Evolutionary conservation across 1,140 invertebrate species (phyloP).

Genomic region (Drosophila lacertosa): DNA sequence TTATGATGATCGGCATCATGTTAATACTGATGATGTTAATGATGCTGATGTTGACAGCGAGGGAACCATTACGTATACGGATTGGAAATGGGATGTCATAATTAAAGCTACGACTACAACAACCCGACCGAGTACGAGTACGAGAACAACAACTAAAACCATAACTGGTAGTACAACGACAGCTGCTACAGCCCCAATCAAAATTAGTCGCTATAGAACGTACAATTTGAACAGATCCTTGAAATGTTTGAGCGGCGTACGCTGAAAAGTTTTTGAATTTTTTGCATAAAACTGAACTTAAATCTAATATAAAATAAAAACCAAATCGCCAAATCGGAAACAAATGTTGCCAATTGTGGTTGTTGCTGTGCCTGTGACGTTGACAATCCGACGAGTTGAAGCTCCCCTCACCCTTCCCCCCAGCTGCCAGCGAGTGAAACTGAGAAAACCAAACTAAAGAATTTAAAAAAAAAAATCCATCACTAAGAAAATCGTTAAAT

Average conservation of each 20-base stretch:
- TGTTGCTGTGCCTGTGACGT: constrained; percentile 77
- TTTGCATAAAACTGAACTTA: constrained; percentile 74
- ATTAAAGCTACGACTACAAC: constrained; percentile 43
- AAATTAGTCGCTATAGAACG: constrained; percentile 57
- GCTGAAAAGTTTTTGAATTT: constrained; percentile 77
- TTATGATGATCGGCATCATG: not conserved
- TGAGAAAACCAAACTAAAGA: constrained; percentile 22
- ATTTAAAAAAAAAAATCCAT: too few relatives aligned
- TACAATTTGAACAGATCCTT: constrained; percentile 77
- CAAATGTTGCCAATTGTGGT: constrained; percentile 75
- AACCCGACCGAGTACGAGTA: constrained; percentile 3
- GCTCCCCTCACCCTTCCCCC: not conserved
- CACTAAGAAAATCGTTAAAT: constrained; percentile 12
- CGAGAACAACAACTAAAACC: constrained; percentile 4
- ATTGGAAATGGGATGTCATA: constrained; percentile 9
- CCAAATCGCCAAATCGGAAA: constrained; percentile 23
- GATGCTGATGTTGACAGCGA: constrained; percentile 28
- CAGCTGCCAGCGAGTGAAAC: constrained; percentile 19
- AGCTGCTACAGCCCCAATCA: constrained; percentile 61
- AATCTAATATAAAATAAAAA: not conserved
- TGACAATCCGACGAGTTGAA: constrained; percentile 57
- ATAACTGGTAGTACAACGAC: constrained; percentile 43
- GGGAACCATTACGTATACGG: constrained; percentile 31
- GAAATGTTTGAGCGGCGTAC: constrained; percentile 62
- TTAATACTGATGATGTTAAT: constrained; percentile 27